phyloP scores from a whole-genome alignment of 2,888 invertebrate species.

The Spicauda simplicius region DNA sequence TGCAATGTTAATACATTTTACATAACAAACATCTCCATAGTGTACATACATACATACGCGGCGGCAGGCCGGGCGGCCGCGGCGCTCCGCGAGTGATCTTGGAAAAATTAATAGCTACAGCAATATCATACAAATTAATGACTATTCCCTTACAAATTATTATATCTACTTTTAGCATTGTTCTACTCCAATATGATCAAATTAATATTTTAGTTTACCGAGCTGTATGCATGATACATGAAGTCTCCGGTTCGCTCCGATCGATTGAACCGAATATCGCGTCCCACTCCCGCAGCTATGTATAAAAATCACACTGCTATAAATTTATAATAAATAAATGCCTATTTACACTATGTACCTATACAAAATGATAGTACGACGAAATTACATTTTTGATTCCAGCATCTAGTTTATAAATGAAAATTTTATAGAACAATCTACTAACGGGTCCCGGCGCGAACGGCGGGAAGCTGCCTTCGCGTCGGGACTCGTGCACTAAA shows the following conservation, averaged over 20 bases:
- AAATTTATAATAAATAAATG: conserved; percentile 85
- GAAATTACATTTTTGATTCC: conserved; percentile 79
- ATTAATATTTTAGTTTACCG: conserved; percentile 69
- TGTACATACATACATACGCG: conserved; percentile 78
- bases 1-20: conserved; percentile 85
- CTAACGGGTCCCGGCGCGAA: conserved; percentile 54
- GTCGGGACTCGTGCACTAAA: conserved; percentile 60
- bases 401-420: conserved; percentile 77
- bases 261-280: conserved; percentile 69
- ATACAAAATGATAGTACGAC: conserved; percentile 84
- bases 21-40: conserved; percentile 83
- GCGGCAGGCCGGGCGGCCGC: conserved; percentile 60
- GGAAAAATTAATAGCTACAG: conserved; percentile 83
- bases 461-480: conserved; percentile 15
- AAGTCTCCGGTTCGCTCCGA: conserved; percentile 72
- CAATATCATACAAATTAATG: conserved; percentile 86
- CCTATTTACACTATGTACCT: conserved; percentile 85
- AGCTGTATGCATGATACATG: conserved; percentile 73
- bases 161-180: conserved; percentile 82
- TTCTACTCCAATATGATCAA: conserved; percentile 81
- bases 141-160: conserved; percentile 85
- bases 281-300: conserved; percentile 80
- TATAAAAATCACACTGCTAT: conserved; percentile 83
- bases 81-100: conserved; percentile 70
- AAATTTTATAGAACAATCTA: conserved; percentile 76